These are phyloP conservation scores for Brachyrhaphis roseni DNA, from an alignment of 2,797 vertebrate species.

Conservation along the genomic window DNA sequence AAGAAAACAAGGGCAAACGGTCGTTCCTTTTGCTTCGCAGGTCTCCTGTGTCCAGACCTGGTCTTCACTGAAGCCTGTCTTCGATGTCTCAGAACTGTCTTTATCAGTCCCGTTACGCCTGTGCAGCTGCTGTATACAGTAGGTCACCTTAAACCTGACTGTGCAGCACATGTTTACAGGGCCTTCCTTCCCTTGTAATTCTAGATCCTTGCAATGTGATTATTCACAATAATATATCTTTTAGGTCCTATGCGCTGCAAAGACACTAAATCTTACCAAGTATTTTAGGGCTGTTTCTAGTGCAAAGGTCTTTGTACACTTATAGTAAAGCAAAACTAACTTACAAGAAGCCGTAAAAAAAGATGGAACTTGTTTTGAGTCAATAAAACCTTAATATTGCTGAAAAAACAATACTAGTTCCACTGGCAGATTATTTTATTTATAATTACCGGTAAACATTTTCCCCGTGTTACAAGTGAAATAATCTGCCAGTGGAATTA, in stretches of 20 bases:
- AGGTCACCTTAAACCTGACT: conserved; percentile 57
- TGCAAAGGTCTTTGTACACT: too few species aligned
- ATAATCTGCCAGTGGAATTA: too few species aligned
- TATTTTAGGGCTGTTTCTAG: too few species aligned
- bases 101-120: conserved; percentile 97
- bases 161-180: not conserved
- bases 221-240: not conserved
- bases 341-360: too few species aligned
- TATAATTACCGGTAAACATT: too few species aligned
- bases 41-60: conserved; percentile 91
- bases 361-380: too few species aligned
- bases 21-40: conserved; percentile 65
- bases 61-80: conserved; percentile 97
- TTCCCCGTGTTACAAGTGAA: too few species aligned
- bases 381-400: too few species aligned
- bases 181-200: not conserved
- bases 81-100: conserved; percentile 95
- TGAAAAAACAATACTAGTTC: too few species aligned
- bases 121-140: conserved; percentile 98
- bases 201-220: not conserved
- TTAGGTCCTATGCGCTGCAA: not conserved
- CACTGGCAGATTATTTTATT: too few species aligned
- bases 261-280: too few species aligned
- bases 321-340: too few species aligned
- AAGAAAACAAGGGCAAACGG: not conserved